Evolutionary conservation across 1,140 invertebrate species (phyloP).

Genomic region (Acyrthosiphon pisum): DNA sequence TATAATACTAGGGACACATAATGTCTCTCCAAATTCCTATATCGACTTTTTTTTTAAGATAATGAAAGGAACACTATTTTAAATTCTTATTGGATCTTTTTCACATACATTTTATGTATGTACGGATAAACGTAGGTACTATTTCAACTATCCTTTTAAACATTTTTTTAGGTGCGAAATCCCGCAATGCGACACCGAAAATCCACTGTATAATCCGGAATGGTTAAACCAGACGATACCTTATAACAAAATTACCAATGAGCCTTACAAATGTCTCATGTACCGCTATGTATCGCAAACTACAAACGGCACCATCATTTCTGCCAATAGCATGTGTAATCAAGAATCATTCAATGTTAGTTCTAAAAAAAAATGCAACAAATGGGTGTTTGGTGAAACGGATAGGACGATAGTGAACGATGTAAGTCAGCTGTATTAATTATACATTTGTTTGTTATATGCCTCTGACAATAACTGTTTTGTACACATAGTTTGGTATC

Average conservation of each 20-base stretch:
- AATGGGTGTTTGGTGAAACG: conserved; percentile 66
- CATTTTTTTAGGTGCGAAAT: conserved; percentile 29
- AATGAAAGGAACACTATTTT: no score
- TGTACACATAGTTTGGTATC: conserved; percentile 65
- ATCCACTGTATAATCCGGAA: neutral
- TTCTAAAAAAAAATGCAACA: conserved; percentile 62
- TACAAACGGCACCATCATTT: neutral
- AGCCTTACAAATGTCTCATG: neutral
- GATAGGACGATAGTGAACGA: conserved; percentile 69
- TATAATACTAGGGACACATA: no score
- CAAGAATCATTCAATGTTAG: conserved; percentile 56
- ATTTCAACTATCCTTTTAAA: neutral
- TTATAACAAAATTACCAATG: neutral
- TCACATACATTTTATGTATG: no score
- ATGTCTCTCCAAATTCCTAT: no score
- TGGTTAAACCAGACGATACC: conserved; percentile 28
- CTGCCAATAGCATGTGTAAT: neutral
- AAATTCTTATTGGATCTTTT: no score
- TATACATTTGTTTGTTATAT: neutral
- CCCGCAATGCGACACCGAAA: neutral
- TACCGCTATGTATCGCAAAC: neutral
- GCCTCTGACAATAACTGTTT: neutral
- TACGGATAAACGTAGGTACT: no score
- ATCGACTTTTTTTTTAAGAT: no score
- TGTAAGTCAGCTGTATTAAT: conserved; percentile 61